Conservation (phyloP, 2,888 invertebrate genomes). For the Callosobruchus maculatus region DNA sequence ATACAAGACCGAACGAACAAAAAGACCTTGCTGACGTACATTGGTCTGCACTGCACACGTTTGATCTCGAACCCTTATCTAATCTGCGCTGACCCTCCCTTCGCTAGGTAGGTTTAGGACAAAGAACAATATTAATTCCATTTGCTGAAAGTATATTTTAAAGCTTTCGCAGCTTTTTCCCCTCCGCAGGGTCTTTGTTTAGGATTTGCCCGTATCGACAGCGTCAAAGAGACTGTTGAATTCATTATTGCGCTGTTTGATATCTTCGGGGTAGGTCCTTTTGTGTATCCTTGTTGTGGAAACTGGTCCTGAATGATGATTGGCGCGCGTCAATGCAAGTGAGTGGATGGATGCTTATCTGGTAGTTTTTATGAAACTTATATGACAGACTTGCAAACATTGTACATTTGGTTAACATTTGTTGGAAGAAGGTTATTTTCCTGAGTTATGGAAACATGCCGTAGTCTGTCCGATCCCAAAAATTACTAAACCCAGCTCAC, state of each 20-base stretch:
- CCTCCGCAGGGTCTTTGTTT: constrained; percentile 1
- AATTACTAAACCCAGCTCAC: too few relatives aligned
- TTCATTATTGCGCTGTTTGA: neutral
- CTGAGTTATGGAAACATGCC: too few relatives aligned
- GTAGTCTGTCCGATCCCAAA: too few relatives aligned
- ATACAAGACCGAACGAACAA: neutral
- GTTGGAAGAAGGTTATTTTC: too few relatives aligned
- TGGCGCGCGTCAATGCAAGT: neutral
- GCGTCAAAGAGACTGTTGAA: neutral
- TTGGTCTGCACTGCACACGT: neutral
- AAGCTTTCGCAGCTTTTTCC: constrained; percentile 2
- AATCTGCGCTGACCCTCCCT: neutral
- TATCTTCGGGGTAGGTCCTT: neutral
- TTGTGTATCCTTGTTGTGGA: neutral
- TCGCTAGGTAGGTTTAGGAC: neutral
- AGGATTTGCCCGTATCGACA: neutral
- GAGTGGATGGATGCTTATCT: neutral
- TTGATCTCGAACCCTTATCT: neutral
- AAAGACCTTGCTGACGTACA: neutral
- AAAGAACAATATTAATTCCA: neutral
- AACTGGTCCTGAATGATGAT: neutral
- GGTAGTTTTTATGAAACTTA: neutral
- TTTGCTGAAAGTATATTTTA: constrained; percentile 1
- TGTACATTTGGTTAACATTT: too few relatives aligned
- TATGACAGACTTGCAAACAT: too few relatives aligned